Base-by-base conservation (phyloP, 2,113 vertebrate species). In the Microcebus ravelobensis region DNA sequence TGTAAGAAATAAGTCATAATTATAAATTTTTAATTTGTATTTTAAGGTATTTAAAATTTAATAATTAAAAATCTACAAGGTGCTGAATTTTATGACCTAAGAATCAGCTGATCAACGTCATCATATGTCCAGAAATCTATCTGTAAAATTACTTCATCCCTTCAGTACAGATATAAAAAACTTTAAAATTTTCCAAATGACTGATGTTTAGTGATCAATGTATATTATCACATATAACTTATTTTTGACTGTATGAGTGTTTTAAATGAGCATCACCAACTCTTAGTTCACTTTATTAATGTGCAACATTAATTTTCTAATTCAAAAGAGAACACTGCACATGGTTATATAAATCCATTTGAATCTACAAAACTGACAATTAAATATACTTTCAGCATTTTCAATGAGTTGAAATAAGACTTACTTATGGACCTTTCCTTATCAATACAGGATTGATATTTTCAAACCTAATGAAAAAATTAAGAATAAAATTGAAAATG, bases 281-380 rank as follows among this genome's bases (percentile, higher is more conserved):
- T 76, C 57, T 82, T 61, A 34, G 25, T n/a, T 80, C 81, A 65
- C 29, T 70, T 94, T 87, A 94, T 82, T 80, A 96, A 73, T 48
- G 12, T 63, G 4, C 0, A 81, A 31, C 4, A 50, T 59, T 68
- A 80, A 50, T 63, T 70, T 70, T 82, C 39, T 84, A 82, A 73
- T 86, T 91, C 14, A 92, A 61, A 73, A 65, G 11, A 63, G 7
- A 88, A 18, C 10, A 87, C 21, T 65, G 4, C n/a, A 91, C 36
- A 70, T 39, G 25, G 23, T 52, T 86, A 89, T 63, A 61, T 85
- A 79, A 95, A 79, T 94, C 15, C 21, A 77, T 31, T 90, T 92
- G 15, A 87, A 74, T 85, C n/a, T 82, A 52, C 14, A 55, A 39
- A 65, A 67, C 13, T 39, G 45, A 76, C 5, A 94, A 55, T 67